Evolutionary conservation across 2,888 invertebrate species (phyloP).

Genomic region (Drosophila borborema): DNA sequence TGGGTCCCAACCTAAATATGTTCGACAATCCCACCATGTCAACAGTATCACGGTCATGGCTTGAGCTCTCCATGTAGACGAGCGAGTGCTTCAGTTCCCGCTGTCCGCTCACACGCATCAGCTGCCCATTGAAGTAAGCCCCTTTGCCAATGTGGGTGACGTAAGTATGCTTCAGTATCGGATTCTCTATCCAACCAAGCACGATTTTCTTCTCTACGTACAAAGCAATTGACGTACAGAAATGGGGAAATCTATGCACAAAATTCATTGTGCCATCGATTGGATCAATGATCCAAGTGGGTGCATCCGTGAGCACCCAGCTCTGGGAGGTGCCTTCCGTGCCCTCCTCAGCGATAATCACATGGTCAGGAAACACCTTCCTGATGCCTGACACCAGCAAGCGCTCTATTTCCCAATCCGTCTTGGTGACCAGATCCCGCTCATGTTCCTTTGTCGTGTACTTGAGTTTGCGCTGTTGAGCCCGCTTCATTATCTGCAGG

Average conservation of each 20-base stretch:
- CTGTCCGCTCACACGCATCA: slow-evolving; percentile 24
- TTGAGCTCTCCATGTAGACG: slow-evolving; percentile 21
- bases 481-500: slow-evolving; percentile 20
- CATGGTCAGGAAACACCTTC: slow-evolving; percentile 90
- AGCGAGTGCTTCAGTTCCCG: slow-evolving; percentile 24
- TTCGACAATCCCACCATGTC: not conserved
- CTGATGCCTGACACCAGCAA: slow-evolving; percentile 90
- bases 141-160: slow-evolving; percentile 11
- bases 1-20: slow-evolving; percentile 10
- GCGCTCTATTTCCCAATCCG: slow-evolving; percentile 95
- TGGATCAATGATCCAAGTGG: slow-evolving; percentile 69
- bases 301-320: slow-evolving; percentile 81
- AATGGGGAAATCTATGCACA: slow-evolving; percentile 59
- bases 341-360: slow-evolving; percentile 89
- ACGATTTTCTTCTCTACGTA: slow-evolving; percentile 21
- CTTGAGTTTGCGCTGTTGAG: slow-evolving; percentile 18
- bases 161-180: slow-evolving; percentile 42
- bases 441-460: slow-evolving; percentile 90
- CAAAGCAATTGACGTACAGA: slow-evolving; percentile 52
- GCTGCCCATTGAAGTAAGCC: slow-evolving; percentile 15
- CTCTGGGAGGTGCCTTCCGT: slow-evolving; percentile 92
- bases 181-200: slow-evolving; percentile 41
- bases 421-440: slow-evolving; percentile 97
- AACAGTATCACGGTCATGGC: not conserved
- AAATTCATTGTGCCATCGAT: slow-evolving; percentile 58